Evolutionary conservation across 2,888 invertebrate species (phyloP), one percentile per base, ranked within the genome.

Genomic region (Lycocerus yunnanus): DNA sequence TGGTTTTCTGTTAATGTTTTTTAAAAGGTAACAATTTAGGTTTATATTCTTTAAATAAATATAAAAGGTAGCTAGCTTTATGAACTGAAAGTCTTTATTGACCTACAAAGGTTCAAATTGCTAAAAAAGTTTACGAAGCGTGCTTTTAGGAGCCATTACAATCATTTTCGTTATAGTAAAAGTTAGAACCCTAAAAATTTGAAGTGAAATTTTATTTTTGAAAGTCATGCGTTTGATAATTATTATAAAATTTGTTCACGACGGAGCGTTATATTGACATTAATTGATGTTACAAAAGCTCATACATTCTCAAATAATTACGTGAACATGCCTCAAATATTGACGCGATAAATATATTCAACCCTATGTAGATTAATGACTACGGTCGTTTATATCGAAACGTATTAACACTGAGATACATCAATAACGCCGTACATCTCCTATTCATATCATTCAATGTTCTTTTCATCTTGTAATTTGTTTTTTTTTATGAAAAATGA

Each of bases 91-190:
- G 71, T 71, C 67, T 67, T 74, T 74, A 74, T 74, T 74, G 71
- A 61, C 73, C 66, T 70, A 71, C 68, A 61, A 68, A 67, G 24
- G 67, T 68, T 68, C 67, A 71, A 71, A 74, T 74, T 71, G 74
- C 68, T 68, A 71, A 74, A 74, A 74, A 68, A 71, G 71, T 71
- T 74, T 74, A 71, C 67, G 65, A 24, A 70, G 63, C 70, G 71
- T 71, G 74, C 74, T 74, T 74, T 74, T 74, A 74, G 68, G 43
- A 58, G 58, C 74, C 74, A 74, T 74, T 74, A 74, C 71, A 74
- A 68, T 74, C 71, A 74, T 71, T 66, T 66, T 74, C 68, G 20
- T 18, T 68, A 68, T 61, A 63, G 67, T 71, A 68, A 70, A 73
- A 74, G 61, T 74, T 69, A 58, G 68, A 63, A 67, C 58, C 65